phyloP scores from a whole-genome alignment of 2,113 vertebrate genomes.

The Petrocephalus microphthalmus region DNA sequence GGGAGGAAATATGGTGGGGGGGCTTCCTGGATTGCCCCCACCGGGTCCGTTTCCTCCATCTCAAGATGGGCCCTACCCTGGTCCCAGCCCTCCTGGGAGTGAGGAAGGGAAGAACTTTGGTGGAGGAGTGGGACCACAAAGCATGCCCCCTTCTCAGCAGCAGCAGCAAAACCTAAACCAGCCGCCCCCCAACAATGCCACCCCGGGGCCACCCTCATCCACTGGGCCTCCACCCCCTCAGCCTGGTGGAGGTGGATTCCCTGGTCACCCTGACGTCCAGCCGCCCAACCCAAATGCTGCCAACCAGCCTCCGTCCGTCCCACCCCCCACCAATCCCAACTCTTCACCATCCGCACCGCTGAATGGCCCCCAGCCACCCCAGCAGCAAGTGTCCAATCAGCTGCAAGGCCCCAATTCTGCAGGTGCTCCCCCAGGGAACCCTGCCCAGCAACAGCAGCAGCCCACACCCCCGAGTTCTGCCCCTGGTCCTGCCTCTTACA shows the following conservation, averaged over 20 bases:
- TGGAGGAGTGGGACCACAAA: conserved; percentile 47
- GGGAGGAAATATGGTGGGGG: conserved; percentile 66
- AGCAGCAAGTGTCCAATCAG: conserved; percentile 58
- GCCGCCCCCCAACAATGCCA: conserved; percentile 67
- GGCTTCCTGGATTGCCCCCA: conserved; percentile 71
- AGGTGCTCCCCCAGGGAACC: conserved; percentile 59
- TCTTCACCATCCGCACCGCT: conserved; percentile 63
- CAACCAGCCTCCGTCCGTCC: conserved; percentile 60
- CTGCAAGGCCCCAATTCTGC: conserved; percentile 57
- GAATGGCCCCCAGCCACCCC: conserved; percentile 60
- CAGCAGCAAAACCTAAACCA: conserved; percentile 65
- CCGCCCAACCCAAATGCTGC: conserved; percentile 65
- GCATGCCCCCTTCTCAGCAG: conserved; percentile 61
- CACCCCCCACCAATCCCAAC: conserved; percentile 62
- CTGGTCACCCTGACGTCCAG: conserved; percentile 62
- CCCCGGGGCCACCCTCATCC: conserved; percentile 67
- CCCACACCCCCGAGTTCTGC: conserved; percentile 63
- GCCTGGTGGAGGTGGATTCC: conserved; percentile 61
- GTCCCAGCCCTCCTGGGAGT: conserved; percentile 62
- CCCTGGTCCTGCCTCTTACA: conserved; percentile 73
- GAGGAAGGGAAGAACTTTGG: conserved; percentile 68
- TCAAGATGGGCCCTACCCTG: conserved; percentile 67
- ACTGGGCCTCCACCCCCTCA: conserved; percentile 61
- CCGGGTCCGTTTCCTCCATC: conserved; percentile 81
- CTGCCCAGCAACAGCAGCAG: conserved; percentile 58